Base-by-base conservation (phyloP, 2,113 vertebrate genomes). In the Clarias batrachus region DNA sequence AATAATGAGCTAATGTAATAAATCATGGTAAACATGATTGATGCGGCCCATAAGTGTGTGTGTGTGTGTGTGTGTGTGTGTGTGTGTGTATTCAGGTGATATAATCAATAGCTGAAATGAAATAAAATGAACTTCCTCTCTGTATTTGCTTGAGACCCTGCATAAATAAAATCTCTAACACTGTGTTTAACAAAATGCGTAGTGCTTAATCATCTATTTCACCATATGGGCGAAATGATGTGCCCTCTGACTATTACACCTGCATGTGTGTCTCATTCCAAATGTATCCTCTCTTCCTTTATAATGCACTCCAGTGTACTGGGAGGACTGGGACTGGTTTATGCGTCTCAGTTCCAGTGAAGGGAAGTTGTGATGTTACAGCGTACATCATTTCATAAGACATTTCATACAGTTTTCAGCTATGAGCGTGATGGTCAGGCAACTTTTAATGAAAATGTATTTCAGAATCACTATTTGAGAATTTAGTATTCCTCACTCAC, bases 161-260 rank as follows among this genome's bases (percentile, higher is more conserved):
- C 82, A 84, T 57, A 71, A 87, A 84, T 87, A 84, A 87, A 87
- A 52, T 78, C 48, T 78, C 65, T 66, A 85, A 63, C 37, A 27
- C 33, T 59, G 74, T 74, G 8, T 85, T 76, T 52, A 37, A 3
- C 76, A 63, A 52, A 3, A 54, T 1, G 4, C 13, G 71, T 25
- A 10, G 33, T 71, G 37, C 6, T 71, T 71, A 37, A 70, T 14
- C 33, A 27, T 70, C 11, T 16, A 8, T 25, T 70, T 17, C 33
- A 37, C 12, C 19, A 0, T 19, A 37, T 71, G 14, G 0, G 2
- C 68, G 37, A 71, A 71, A 37, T 30, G 21, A 10, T 37, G 16
- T 19, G 30, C 68, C 27, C 65, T 13, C 27, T 30, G 27, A 68
- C 25, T 33, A 23, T 63, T 16, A 63, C 41, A 41, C 41, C 41